These are phyloP conservation scores for Tympanoctomys barrerae DNA, from an alignment of 2,797 vertebrate genomes.

Conservation along the genomic window DNA sequence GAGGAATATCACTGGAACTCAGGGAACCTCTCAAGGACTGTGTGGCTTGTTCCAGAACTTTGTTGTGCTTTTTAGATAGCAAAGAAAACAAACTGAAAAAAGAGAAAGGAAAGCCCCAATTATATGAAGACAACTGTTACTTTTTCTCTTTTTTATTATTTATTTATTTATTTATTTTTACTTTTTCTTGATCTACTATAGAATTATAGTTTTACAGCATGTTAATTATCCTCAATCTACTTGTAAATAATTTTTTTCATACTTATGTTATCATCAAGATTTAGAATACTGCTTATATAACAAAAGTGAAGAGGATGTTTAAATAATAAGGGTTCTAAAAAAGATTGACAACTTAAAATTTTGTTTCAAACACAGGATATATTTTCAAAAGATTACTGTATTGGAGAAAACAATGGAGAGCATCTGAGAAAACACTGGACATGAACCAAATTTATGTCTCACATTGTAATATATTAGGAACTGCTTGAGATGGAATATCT, in stretches of 20 bases:
- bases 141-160: not conserved
- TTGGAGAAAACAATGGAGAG: not conserved
- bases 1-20: constrained; percentile 90
- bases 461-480: not conserved
- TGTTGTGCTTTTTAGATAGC: constrained; percentile 99
- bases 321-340: constrained; percentile 49
- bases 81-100: constrained; percentile 95
- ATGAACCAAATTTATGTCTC: not conserved
- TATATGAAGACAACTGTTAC: constrained; percentile 36
- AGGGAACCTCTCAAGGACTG: constrained; percentile 95
- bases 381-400: constrained; percentile 33
- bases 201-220: constrained; percentile 29
- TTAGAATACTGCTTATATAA: not conserved
- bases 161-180: not conserved
- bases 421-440: not conserved
- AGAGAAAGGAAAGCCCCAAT: constrained; percentile 37
- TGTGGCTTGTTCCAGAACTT: constrained; percentile 98
- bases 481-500: not conserved
- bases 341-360: constrained; percentile 45
- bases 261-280: not conserved
- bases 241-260: not conserved
- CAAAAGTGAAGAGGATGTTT: constrained; percentile 16
- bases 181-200: not conserved
- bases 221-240: constrained; percentile 49
- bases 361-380: not conserved